Percentiles rank a stretch among this genome's conserved stretches.
Conservation (phyloP, 2,113 vertebrate species). For the Isichthys henryi region DNA sequence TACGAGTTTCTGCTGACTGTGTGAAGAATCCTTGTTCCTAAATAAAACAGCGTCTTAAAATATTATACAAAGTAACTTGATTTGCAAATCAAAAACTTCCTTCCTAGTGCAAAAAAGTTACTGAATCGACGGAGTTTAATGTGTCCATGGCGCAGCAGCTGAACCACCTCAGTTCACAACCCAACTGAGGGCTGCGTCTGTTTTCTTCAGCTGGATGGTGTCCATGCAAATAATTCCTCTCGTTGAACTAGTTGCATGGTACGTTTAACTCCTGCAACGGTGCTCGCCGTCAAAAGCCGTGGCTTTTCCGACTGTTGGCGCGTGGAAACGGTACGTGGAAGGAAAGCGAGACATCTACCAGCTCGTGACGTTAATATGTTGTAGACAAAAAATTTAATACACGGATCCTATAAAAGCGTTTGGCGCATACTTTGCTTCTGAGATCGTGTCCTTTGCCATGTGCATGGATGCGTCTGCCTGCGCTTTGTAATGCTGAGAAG, state of each 20-base stretch:
- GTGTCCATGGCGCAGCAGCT: conserved; percentile 38
- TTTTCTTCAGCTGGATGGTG: background rate
- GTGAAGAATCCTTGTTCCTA: background rate
- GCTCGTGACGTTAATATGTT: background rate
- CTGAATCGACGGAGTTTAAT: conserved; percentile 25
- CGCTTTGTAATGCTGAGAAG: background rate
- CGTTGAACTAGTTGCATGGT: background rate
- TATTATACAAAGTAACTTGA: background rate
- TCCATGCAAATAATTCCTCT: background rate
- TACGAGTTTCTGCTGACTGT: background rate
- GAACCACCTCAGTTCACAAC: conserved; percentile 8
- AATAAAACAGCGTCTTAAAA: background rate
- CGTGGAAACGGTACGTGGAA: background rate
- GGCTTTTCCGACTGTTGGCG: background rate
- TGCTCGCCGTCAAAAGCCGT: background rate
- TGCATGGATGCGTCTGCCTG: background rate
- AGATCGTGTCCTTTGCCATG: background rate
- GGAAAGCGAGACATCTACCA: background rate
- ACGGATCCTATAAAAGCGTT: background rate
- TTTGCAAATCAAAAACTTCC: background rate
- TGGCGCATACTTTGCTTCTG: background rate
- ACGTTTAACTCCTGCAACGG: background rate
- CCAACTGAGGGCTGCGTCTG: background rate
- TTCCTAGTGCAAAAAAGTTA: conserved; percentile 30
- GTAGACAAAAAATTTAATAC: background rate